Evolutionary conservation across 2,797 vertebrate species (phyloP), one percentile per base, ranked within the genome.

Genomic region (Chloroceryle amazona): DNA sequence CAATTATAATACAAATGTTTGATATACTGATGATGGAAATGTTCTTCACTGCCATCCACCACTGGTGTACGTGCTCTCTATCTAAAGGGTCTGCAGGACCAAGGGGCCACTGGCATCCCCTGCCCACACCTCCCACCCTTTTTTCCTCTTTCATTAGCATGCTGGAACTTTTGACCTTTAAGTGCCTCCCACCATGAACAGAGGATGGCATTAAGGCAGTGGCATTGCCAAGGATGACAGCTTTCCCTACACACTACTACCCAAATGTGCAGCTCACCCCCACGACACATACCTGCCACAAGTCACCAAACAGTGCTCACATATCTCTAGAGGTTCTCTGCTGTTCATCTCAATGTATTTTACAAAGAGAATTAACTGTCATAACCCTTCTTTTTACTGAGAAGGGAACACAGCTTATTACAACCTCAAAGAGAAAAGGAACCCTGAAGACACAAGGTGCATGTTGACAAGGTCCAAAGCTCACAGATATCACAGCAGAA

Each of bases 291-390:
- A 13, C 10, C 41, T 31, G 46, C 66, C 39, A 29, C 21, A 11
- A 61, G 22, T 0, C 76, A 31, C 0, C 3, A n/a, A 46, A 23
- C 1, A 0, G 1, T 20, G 11, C 1, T 28, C 3, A 0, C 4
- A 8, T 5, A 29, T 16, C 67, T 62, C 65, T 41, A 42, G 17
- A 51, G 37, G 23, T 5, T 67, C 80, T 46, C 80, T 67, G 51
- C 6, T 3, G 44, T 6, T 20, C 55, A 46, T 10, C 51, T 60
- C 70, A 6, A 13, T 2, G 25, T 3, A 4, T 66, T 76, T 66
- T 6, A 63, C 13, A 23, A 13, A 46, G 62, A 51, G 23, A 86
- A 60, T 51, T 31, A n/a, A 47, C 12, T 60, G 42, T 21, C 61
- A 78, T 13, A 58, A 71, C 14, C 47, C 13, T 42, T 11, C 5